Evolutionary conservation across 2,797 vertebrate species (phyloP), one percentile per base, ranked within the genome.

Genomic region (Enteromius trimaculatus): DNA sequence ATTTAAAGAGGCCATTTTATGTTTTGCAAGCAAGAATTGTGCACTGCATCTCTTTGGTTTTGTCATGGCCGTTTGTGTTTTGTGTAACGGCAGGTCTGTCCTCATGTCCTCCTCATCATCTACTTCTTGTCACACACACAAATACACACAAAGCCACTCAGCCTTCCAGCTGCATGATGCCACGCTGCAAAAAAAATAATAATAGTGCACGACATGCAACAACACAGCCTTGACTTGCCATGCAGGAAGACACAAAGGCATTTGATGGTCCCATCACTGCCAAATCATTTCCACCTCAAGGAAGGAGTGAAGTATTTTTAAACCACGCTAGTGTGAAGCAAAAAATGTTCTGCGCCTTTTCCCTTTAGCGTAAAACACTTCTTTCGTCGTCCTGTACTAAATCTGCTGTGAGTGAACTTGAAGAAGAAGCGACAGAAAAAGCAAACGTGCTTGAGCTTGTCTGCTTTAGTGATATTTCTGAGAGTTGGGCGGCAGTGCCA

Each of bases 231-330:
- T 9, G 66, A 72, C n/a, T 58, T 7, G 66, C 77, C 26, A 47
- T n/a, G 37, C 81, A 72, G 44, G 14, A n/a, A 64, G 14, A 62
- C 70, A 64, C 58, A 60, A 13, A 60, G 23, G 23, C 23, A 26
- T 85, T 77, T 60, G n/a, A 83, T 83, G 80, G 26, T 60, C 58
- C 53, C 64, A 60, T 77, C 71, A 62, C 80, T 88, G 84, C 84
- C 85, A 82, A 42, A 84, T 77, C 31, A 58, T 81, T 58, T 65
- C n/a, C 72, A 53, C 74, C 68, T 85, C 58, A 62, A 74, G 23
- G 17, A 26, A 60, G 47, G 39, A 64, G 19, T 42, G 78, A 53
- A 81, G 82, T 86, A 86, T 84, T 84, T 87, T 84, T 88, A 86
- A 86, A 84, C 64, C 65, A 62, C 39, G 6, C 11, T 23, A 62